Evolutionary conservation across 1,140 invertebrate species (phyloP).

Genomic region (Hypsibius dujardini): DNA sequence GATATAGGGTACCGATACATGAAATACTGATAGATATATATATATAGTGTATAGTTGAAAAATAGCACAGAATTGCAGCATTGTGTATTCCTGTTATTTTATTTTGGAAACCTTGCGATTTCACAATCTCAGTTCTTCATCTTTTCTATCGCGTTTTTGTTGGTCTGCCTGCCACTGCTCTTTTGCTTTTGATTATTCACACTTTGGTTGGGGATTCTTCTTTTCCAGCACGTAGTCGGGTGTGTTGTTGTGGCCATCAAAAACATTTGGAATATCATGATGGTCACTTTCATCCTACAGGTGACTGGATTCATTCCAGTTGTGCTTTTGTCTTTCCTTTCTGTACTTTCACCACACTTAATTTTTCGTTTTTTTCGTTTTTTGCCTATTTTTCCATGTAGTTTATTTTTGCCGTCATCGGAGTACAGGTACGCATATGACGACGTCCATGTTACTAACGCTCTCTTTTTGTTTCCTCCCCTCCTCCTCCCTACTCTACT

Average conservation of each 20-base stretch:
- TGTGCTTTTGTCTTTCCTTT: neutral
- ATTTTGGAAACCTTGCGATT: too few relatives aligned
- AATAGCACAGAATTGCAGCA: too few relatives aligned
- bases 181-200: too few relatives aligned
- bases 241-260: slow-evolving; percentile 97
- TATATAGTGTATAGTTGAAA: too few relatives aligned
- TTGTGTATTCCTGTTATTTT: too few relatives aligned
- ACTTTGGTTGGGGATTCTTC: slow-evolving; percentile 22
- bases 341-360: neutral
- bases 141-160: slow-evolving; percentile 21
- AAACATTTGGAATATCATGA: slow-evolving; percentile 96
- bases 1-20: too few relatives aligned
- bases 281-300: slow-evolving; percentile 42
- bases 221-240: slow-evolving; percentile 81
- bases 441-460: too few relatives aligned
- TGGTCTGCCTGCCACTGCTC: too few relatives aligned
- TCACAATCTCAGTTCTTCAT: slow-evolving; percentile 17
- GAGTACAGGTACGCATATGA: slow-evolving; percentile 2
- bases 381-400: slow-evolving; percentile 16
- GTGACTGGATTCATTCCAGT: slow-evolving; percentile 15
- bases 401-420: slow-evolving; percentile 7
- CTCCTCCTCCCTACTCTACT: slow-evolving; percentile 1
- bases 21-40: too few relatives aligned
- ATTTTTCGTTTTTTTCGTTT: slow-evolving; percentile 1
- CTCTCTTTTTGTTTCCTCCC: too few relatives aligned